Evolutionary conservation across 2,888 invertebrate species (phyloP), one percentile per base, ranked within the genome.

Genomic region (Chrysolina haemoptera): DNA sequence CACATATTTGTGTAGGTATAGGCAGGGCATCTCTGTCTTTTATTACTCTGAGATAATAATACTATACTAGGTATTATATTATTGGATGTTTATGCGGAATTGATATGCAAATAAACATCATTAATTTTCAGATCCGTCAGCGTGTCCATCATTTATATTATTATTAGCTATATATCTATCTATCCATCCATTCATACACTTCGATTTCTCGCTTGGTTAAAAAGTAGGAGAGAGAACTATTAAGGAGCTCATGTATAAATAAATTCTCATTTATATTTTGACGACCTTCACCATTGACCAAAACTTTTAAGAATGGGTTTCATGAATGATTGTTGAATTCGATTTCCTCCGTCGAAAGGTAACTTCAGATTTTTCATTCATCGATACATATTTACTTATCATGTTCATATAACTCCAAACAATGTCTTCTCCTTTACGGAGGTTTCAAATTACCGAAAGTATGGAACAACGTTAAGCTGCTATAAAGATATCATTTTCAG

Each of bases 401-500:
- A 16, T 8, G 48, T 48, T 16, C 48, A 10, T 16, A 16, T 35
- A 9, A 8, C 48, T 8, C 10, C 48, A 16, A 48, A 18, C 48
- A 9, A 9, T 16, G 16, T 16, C 16, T 48, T 16, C 48, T 48
- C 48, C 16, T 16, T 16, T 48, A 48, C 48, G n/a, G 16, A n/a
- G 48, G 48, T 48, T 16, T 48, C 16, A 10, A 16, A 48, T 48
- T 48, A 48, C 48, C 10, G 48, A 48, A 48, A 48, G 48, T 10
- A 48, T 48, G 48, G 48, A 48, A n/a, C 48, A 48, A 16, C 16
- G n/a, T 10, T 16, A 10, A 48, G 16, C 48, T 16, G 48, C 48
- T 48, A 48, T 48, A 48, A 16, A 48, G 48, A 48, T 48, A 48
- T 48, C 48, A 8, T 48, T 48, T 48, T 48, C 48, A 48, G 16